phyloP scores from a whole-genome alignment of 2,797 vertebrate genomes.

The Carcharodon carcharias region DNA sequence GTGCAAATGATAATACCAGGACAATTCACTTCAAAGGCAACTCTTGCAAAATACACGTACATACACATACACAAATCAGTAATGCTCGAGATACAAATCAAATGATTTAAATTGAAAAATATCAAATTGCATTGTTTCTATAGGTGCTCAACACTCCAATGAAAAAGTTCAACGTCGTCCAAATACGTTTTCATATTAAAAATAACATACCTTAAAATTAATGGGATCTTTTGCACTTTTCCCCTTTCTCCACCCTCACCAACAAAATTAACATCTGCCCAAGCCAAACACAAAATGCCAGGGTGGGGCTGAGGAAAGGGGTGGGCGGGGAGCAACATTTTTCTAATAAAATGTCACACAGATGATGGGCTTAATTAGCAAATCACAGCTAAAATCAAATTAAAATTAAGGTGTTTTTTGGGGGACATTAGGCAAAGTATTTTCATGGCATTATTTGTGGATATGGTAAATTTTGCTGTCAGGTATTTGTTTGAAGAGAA shows the following conservation, averaged over 20 bases:
- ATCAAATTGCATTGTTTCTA: neutral
- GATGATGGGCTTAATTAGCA: neutral
- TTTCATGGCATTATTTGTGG: neutral
- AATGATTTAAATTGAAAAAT: neutral
- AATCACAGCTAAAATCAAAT: neutral
- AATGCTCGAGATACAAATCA: neutral
- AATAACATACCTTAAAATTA: neutral
- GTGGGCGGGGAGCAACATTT: neutral
- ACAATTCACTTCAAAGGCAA: neutral
- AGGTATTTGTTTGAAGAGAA: neutral
- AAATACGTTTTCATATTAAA: neutral
- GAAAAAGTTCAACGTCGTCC: too few species aligned
- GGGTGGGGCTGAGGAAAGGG: too few species aligned
- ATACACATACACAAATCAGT: neutral
- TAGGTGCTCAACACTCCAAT: neutral
- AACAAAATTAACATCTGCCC: neutral
- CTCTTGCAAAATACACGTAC: neutral
- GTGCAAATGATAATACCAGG: neutral
- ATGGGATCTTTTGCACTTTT: neutral
- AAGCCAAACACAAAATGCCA: neutral
- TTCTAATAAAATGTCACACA: neutral
- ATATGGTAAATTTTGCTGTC: neutral
- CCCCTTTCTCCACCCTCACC: neutral
- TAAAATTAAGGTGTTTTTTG: neutral
- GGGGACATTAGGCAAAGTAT: neutral